Evolutionary conservation across 2,888 invertebrate species (phyloP), one percentile per base, ranked within the genome.

Genomic region (Lithophane semibrunnea): DNA sequence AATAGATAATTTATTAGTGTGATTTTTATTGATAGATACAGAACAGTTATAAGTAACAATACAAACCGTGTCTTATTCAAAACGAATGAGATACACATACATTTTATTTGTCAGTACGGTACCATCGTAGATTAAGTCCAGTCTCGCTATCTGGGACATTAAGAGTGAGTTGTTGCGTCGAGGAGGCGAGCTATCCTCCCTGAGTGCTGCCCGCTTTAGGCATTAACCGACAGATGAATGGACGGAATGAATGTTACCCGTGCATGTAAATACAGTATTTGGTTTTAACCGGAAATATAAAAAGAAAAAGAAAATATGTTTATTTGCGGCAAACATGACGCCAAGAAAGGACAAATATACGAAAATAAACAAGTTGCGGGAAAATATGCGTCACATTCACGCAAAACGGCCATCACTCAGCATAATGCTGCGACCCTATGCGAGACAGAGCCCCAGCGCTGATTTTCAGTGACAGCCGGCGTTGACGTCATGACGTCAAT

Each of bases 81-180:
- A 49, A 18, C 47, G 21, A 18, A 58, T 47, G 42, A 44, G 3
- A 58, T 24, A 52, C 24, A 10, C 24, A 42, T 4, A 69, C 12
- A 65, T 68, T 82, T 75, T 69, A 42, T 75, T 68, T 72, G 61
- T 72, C 58, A 56, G 56, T 61, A 52, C 44, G 8, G 21, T n/a
- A 29, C 16, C 24, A 54, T 52, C 67, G 73, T 71, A 77, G 77
- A 77, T 77, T 67, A 71, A 47, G 66, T 73, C 63, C 60, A 63
- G 73, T 70, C 54, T 58, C 37, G 58, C 58, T 85, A 85, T 68
- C 82, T 77, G n/a, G n/a, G 60, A 73, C 76, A 80, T 80, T 80
- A 80, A 29, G 49, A 49, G 76, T 76, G 76, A 73, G 66, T 84
- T 80, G 76, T 80, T 71, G 69, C 67, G 4, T n/a, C 49, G 37